Evolutionary conservation across 1,140 invertebrate species (phyloP), one percentile per base, ranked within the genome.

Genomic region (Mercenaria mercenaria): DNA sequence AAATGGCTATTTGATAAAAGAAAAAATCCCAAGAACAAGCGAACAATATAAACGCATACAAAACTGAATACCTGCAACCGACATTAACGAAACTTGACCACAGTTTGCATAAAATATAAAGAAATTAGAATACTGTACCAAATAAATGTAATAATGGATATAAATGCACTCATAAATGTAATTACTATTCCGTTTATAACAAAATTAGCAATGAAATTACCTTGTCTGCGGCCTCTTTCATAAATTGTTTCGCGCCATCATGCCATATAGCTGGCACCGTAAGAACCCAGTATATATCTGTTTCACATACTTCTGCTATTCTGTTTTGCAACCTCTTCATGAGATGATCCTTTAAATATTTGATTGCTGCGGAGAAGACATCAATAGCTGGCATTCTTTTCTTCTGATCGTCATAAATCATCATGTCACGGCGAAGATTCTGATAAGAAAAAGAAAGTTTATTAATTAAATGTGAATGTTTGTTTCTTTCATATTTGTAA

Each of bases 241-340:
- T 88, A 50, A 88, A 79, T 37, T 88, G 74, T 67, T 88, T 88
- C 1, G 85, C 72, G 11, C 39, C 26, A n/a, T 88, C 85, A 59
- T 67, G 15, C 85, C 85, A 88, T 52, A 88, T 88, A n/a, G 81
- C 81, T 37, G 81, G 81, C 8, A 83, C 61, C 1, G 81, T 83
- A 20, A 83, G 13, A 13, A 88, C 85, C 50, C 52, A 88, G 32
- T 67, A 41, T 69, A 88, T 88, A 20, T 88, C 85, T 26, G 47
- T 37, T 26, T 61, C 56, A 23, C 18, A 52, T 26, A 88, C 47
- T 1, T 67, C 37, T 15, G 3, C 11, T 20, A 43, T 32, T 34
- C 76, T 29, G 26, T 50, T 29, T 37, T 18, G 8, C 23, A 88
- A 29, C 11, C n/a, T 52, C 15, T 67, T 39, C 32, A 64, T 34